These are phyloP conservation scores for Lepidocyrtoides sp. DNA, from an alignment of 2,888 invertebrate species.

Conservation along the genomic window DNA sequence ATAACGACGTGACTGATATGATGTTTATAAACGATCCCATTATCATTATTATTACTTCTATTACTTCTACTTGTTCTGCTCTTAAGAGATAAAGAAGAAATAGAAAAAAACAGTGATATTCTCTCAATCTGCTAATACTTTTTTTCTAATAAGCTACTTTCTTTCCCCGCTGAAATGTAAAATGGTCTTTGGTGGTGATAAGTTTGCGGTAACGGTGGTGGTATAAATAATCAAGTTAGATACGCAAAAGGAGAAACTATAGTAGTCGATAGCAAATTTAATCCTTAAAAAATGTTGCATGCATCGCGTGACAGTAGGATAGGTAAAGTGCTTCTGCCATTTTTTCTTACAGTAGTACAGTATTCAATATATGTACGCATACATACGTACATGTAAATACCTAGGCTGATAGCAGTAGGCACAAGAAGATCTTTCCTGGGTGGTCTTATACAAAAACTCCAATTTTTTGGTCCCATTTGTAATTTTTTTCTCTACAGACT, in stretches of 20 bases:
- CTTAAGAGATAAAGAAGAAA: not conserved
- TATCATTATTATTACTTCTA: constrained; percentile 27
- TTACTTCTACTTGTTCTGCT: not conserved
- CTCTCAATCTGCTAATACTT: not conserved
- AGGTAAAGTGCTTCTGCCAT: constrained; percentile 45
- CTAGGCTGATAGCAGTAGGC: not conserved
- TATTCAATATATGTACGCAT: no score
- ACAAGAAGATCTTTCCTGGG: constrained; percentile 55
- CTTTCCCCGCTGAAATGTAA: constrained; percentile 37
- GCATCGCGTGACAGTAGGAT: constrained; percentile 67
- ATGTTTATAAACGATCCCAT: constrained; percentile 60
- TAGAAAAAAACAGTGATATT: constrained; percentile 13
- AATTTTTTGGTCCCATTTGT: constrained; percentile 73
- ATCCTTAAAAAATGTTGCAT: constrained; percentile 37
- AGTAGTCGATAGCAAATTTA: constrained; percentile 55
- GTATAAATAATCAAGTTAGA: not conserved
- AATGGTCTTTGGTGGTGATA: not conserved
- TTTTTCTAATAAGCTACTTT: constrained; percentile 19
- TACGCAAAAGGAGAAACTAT: not conserved
- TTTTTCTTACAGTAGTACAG: not conserved
- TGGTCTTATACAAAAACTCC: constrained; percentile 59
- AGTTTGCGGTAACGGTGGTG: constrained; percentile 32
- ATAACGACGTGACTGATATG: constrained; percentile 66
- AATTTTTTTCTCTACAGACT: constrained; percentile 58
- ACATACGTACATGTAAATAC: not conserved